Percentiles rank a stretch among this genome's conserved stretches.
phyloP scores from a whole-genome alignment of 2,113 vertebrate species.

The Aspidoscelis tigris region DNA sequence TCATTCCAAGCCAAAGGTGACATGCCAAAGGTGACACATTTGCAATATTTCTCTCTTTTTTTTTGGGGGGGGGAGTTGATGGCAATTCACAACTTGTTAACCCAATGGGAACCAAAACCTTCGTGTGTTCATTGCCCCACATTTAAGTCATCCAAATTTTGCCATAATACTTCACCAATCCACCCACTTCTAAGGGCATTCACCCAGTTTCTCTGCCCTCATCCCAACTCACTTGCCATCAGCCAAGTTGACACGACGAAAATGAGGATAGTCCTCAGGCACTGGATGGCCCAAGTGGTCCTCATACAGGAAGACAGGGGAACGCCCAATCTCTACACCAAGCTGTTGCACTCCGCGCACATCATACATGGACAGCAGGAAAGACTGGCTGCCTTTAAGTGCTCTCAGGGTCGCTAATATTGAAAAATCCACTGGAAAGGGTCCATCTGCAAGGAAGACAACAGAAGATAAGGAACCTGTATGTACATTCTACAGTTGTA shows the following conservation, averaged over 20 bases:
- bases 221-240: constrained; percentile 86
- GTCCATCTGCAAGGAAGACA: constrained; percentile 70
- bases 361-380: constrained; percentile 87
- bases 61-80: too few species aligned
- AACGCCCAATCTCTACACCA: constrained; percentile 84
- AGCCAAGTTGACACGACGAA: constrained; percentile 83
- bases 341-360: constrained; percentile 84
- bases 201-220: not conserved
- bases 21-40: too few species aligned
- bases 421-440: constrained; percentile 88
- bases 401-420: constrained; percentile 83
- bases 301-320: constrained; percentile 84
- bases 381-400: constrained; percentile 79
- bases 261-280: constrained; percentile 80
- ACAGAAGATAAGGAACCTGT: not conserved
- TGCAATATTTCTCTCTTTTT: too few species aligned
- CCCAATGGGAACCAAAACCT: too few species aligned
- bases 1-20: too few species aligned
- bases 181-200: not conserved
- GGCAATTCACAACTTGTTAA: too few species aligned
- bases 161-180: not conserved
- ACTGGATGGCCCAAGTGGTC: constrained; percentile 79
- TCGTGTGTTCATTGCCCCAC: too few species aligned
- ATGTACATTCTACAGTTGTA: not conserved
- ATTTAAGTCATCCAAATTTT: too few species aligned